Base-by-base conservation (phyloP, 23 tunicate species). In the Styela plicata region DNA sequence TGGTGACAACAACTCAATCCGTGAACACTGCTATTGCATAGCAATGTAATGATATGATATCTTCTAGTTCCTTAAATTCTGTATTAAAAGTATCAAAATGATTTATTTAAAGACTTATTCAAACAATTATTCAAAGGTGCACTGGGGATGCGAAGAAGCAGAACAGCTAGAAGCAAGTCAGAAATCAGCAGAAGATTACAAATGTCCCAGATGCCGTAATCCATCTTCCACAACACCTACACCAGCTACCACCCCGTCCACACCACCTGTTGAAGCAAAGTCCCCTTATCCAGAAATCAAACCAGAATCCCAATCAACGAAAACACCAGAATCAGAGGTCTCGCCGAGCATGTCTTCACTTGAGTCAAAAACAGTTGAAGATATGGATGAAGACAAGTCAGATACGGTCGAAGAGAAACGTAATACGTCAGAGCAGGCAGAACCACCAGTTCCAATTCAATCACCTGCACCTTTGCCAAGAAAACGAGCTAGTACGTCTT, bases 121-220 rank as follows among this genome's bases (percentile, higher is more conserved):
- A n/a, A n/a, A 23, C 28, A 10, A 18, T 2, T 20, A 22, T 2
- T 1, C 30, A 16, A 33, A 90, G 96, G 86, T 90, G 37, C 96
- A 90, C 36, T 84, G 74, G 69, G 85, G 76, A 34, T 90, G 96
- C 63, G 96, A 90, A 28, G 96, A 90, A 24, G 36, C 73, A 24
- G 33, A 69, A 13, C 83, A 85, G 82, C 67, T 85, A 82, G 89
- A 85, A 35, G 79, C 86, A 7, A 80, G 83, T 53, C 52, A 44
- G 16, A 87, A 89, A 31, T 24, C 83, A 65, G 83, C 76, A 2
- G 44, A 80, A 17, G 89, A 81, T 35, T 90, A 90, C 69, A 70
- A 52, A 16, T 90, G 96, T 82, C 96, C 96, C 7, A 70, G 70
- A 34, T 90, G 96, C 61, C 89, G 96, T 27, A 66, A 85, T 62